Conservation (phyloP, 2,113 vertebrate species). For the Sturnus vulgaris region DNA sequence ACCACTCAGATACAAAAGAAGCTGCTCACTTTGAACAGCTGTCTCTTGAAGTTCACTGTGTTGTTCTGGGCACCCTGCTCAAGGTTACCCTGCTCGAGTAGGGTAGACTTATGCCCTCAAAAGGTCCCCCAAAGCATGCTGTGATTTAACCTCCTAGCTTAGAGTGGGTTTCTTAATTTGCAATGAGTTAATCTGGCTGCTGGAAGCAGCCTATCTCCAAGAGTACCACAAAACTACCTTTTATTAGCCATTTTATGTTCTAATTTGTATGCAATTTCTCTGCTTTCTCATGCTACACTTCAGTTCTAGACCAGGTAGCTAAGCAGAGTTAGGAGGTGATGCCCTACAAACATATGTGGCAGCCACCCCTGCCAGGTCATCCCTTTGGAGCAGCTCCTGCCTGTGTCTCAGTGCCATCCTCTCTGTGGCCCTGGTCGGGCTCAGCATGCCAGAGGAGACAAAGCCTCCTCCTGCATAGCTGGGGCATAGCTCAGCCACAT, state of each 20-base stretch:
- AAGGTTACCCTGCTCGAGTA: neutral
- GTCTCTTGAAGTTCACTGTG: neutral
- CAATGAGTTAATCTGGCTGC: neutral
- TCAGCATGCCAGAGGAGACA: slow-evolving; percentile 49
- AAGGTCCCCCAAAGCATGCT: neutral
- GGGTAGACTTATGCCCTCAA: rapidly evolving
- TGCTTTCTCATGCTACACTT: neutral
- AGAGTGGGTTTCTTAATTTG: neutral
- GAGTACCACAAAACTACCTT: neutral
- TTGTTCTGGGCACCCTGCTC: neutral
- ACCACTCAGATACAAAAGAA: neutral
- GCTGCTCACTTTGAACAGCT: neutral
- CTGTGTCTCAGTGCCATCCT: neutral
- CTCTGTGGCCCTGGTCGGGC: neutral
- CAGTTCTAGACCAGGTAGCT: neutral
- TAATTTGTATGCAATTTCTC: neutral
- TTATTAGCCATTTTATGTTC: neutral
- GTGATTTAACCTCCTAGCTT: neutral
- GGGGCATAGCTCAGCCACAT: slow-evolving; percentile 51
- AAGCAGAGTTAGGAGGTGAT: neutral
- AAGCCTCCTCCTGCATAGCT: slow-evolving; percentile 51
- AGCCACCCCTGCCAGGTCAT: neutral
- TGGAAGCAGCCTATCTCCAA: neutral
- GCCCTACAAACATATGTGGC: neutral
- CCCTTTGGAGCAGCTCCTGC: neutral